Percentiles rank a stretch among this genome's conserved stretches.
Evolutionary conservation across 1,140 invertebrate species (phyloP).

Genomic region (Lamellibrachia luymesi): DNA sequence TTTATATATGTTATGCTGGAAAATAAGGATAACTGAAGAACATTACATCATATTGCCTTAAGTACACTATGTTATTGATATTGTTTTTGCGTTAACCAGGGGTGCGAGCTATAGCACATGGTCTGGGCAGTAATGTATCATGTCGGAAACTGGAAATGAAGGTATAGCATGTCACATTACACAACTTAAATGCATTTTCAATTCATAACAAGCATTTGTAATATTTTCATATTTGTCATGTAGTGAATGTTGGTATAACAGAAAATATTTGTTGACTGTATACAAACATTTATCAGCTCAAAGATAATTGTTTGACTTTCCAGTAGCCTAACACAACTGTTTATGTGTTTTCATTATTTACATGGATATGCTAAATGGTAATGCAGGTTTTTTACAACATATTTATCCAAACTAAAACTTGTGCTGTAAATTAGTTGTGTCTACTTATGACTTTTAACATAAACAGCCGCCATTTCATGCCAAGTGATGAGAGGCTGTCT

Average conservation of each 20-base stretch:
- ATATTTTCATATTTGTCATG: neutral
- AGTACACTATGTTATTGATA: neutral
- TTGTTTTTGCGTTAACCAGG: constrained; percentile 30
- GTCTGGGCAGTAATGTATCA: constrained; percentile 44
- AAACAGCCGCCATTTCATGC: too few species aligned
- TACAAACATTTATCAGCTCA: too few species aligned
- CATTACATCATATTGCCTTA: neutral
- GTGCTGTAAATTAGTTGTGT: neutral
- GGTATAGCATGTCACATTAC: constrained; percentile 29
- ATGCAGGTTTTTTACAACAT: neutral
- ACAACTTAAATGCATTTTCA: neutral
- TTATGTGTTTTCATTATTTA: neutral
- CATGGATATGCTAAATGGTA: neutral
- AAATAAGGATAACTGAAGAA: neutral
- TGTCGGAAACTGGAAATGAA: constrained; percentile 50
- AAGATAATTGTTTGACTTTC: too few species aligned
- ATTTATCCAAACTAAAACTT: neutral
- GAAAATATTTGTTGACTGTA: too few species aligned
- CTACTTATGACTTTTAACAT: constrained; percentile 11
- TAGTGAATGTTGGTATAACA: too few species aligned
- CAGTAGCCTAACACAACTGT: too few species aligned
- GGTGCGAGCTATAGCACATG: constrained; percentile 44
- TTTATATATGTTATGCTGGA: neutral
- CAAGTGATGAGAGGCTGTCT: too few species aligned
- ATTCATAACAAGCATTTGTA: neutral